phyloP scores from a whole-genome alignment of 2,888 invertebrate genomes.

The Molanna angustata region DNA sequence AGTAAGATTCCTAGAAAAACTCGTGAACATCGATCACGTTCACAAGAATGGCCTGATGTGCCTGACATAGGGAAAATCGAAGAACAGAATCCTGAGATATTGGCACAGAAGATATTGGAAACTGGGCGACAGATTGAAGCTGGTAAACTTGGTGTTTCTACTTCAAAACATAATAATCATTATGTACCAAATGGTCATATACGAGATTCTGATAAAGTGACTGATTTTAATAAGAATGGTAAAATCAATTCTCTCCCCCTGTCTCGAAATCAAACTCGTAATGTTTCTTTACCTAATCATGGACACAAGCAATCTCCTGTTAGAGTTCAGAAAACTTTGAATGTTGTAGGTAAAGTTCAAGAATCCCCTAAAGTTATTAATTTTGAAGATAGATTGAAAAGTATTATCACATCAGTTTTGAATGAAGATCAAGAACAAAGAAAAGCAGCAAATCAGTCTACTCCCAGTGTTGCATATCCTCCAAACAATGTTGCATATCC shows the following conservation, averaged over 20 bases:
- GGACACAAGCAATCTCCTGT: constrained; percentile 42
- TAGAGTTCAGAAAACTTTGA: constrained; percentile 47
- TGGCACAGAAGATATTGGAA: constrained; percentile 87
- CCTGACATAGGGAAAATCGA: constrained; percentile 88
- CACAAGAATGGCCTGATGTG: constrained; percentile 90
- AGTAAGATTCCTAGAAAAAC: constrained; percentile 59
- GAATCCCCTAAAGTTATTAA: constrained; percentile 84
- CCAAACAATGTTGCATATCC: constrained; percentile 20
- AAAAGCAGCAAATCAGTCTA: constrained; percentile 36
- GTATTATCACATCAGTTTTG: constrained; percentile 80
- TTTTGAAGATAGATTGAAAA: constrained; percentile 86
- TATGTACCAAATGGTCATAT: constrained; percentile 46
- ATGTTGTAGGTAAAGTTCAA: constrained; percentile 56
- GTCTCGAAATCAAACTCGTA: constrained; percentile 20
- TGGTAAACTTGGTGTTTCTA: constrained; percentile 57
- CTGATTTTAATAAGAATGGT: constrained; percentile 36
- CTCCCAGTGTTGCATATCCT: constrained; percentile 32
- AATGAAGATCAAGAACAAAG: constrained; percentile 74
- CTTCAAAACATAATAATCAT: constrained; percentile 42
- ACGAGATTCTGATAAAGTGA: constrained; percentile 42
- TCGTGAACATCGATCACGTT: constrained; percentile 72
- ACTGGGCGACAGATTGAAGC: constrained; percentile 88
- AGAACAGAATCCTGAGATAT: constrained; percentile 86
- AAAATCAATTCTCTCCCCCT: constrained; percentile 25
- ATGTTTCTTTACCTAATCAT: constrained; percentile 6